Percentiles rank a stretch among this genome's conserved stretches.
These are phyloP conservation scores for Mythimna impura DNA, from an alignment of 2,888 invertebrate genomes.

Conservation along the genomic window DNA sequence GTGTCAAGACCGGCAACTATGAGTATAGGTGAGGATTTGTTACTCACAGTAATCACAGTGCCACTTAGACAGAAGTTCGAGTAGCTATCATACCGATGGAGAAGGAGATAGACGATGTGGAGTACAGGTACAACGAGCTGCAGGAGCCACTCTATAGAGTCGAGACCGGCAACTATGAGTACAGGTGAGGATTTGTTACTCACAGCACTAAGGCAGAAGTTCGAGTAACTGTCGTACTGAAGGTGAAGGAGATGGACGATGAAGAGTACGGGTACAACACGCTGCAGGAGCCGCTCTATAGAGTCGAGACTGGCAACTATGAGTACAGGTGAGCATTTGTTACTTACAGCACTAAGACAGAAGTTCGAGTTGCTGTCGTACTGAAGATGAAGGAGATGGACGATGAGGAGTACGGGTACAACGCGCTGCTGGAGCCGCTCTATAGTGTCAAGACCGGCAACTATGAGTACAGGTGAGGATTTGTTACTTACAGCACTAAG, in stretches of 20 bases:
- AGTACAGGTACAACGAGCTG: constrained; percentile 97
- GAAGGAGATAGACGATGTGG: constrained; percentile 99
- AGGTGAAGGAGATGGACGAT: constrained; percentile 99
- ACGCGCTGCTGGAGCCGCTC: constrained; percentile 97
- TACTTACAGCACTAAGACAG: too few species aligned
- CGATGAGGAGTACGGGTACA: constrained; percentile 86
- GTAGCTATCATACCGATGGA: constrained; percentile 93
- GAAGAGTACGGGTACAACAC: constrained; percentile 98
- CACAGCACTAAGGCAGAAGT: too few species aligned
- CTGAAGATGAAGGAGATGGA: constrained; percentile 89
- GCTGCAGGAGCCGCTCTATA: constrained; percentile 98
- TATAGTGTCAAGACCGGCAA: constrained; percentile 89
- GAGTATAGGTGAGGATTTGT: constrained; percentile 94
- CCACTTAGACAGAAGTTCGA: too few species aligned
- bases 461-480: constrained; percentile 78
- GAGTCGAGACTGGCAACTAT: constrained; percentile 99
- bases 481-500: constrained; percentile 85
- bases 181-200: constrained; percentile 90
- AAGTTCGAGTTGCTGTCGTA: not conserved
- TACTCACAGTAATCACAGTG: too few species aligned
- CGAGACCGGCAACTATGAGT: constrained; percentile 99
- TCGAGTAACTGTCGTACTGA: constrained; percentile 85
- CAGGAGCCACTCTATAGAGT: constrained; percentile 99
- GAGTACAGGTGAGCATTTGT: constrained; percentile 94
- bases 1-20: constrained; percentile 99